A percentile compares a stretch with the other conserved stretches of the same genome.
These are phyloP conservation scores for Drosophila oshimai DNA, from an alignment of 1,140 invertebrate genomes.

Conservation along the genomic window DNA sequence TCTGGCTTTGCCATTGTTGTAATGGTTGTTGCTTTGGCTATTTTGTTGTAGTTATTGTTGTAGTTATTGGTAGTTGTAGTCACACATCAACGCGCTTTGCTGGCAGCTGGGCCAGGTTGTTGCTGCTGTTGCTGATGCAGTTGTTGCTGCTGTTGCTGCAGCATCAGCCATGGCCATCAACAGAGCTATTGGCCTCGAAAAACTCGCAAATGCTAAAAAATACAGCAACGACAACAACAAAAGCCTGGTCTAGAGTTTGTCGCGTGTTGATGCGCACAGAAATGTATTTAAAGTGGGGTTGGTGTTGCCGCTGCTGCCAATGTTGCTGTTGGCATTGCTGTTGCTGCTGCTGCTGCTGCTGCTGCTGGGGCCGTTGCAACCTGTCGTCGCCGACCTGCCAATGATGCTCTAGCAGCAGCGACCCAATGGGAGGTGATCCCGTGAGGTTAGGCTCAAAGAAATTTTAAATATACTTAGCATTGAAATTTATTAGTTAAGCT, in stretches of 20 bases:
- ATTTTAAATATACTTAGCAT: background rate
- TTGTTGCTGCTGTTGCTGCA: constrained; percentile 17
- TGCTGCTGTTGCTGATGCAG: constrained; percentile 5
- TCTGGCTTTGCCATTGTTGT: constrained; percentile 61
- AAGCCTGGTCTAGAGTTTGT: constrained; percentile 54
- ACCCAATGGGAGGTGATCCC: constrained; percentile 28
- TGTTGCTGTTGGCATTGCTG: constrained; percentile 5
- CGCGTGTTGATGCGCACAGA: constrained; percentile 67
- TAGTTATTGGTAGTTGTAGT: constrained; percentile 70
- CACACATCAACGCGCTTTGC: constrained; percentile 69
- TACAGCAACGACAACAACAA: constrained; percentile 39
- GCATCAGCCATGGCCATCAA: constrained; percentile 71
- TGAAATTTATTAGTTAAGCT: no score
- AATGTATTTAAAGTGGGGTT: constrained; percentile 58
- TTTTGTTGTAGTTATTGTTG: constrained; percentile 45
- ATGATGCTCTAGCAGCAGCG: constrained; percentile 27
- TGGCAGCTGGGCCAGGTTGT: constrained; percentile 37
- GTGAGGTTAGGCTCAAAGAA: background rate
- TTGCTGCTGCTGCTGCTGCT: background rate
- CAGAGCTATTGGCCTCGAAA: constrained; percentile 77
- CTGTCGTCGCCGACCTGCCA: constrained; percentile 52
- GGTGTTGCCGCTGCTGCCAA: constrained; percentile 13
- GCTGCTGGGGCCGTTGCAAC: constrained; percentile 14
- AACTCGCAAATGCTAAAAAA: constrained; percentile 74
- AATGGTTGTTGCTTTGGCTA: constrained; percentile 9